Base-by-base conservation (phyloP, 2,888 invertebrate species). In the Amphipyra tragopoginis region DNA sequence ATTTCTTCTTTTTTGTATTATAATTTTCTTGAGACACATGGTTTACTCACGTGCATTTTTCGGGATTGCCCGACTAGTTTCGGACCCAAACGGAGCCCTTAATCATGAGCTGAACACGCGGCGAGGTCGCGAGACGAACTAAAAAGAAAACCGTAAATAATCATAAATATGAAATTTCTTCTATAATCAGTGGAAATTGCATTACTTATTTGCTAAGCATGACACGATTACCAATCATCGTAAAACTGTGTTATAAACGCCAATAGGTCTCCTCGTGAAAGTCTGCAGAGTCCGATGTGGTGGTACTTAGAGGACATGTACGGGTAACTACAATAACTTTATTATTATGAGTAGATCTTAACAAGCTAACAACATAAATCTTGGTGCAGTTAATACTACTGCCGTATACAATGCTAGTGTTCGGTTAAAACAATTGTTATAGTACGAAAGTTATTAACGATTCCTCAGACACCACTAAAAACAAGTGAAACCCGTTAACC, bases 401-500 rank as follows among this genome's bases (percentile, higher is more conserved):
- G 39, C 36, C 8, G 8, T 13, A 45, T 8, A 48, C 15, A 44
- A 39, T 14, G 14, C 9, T 50, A 36, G 5, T 7, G 13, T 47
- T 43, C 2, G 10, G 7, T 7, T 8, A 42, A 57, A 44, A 66
- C 48, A 45, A 2, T 38, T 49, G 57, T 34, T 15, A 11, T 34
- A 5, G 4, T 21, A 2, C 7, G 0, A 45, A 50, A 26, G 10
- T 38, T 36, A 10, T 33, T 66, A 38, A 33, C 52, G 21, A 44
- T 57, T 72, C 21, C 8, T 13, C 29, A 40, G 11, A 39, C 33
- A n/a, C 15, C 3, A 51, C 66, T 40, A 10, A 58, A 21, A 39
- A 52, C 48, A 40, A 52, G 43, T 58, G 52, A 42, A 39, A 49
- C 57, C 66, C 38, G 58, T 66, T 75, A 66, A 33, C 21, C 33